Base-by-base conservation (phyloP, 1,140 invertebrate genomes). In the Neuroterus valhalla region DNA sequence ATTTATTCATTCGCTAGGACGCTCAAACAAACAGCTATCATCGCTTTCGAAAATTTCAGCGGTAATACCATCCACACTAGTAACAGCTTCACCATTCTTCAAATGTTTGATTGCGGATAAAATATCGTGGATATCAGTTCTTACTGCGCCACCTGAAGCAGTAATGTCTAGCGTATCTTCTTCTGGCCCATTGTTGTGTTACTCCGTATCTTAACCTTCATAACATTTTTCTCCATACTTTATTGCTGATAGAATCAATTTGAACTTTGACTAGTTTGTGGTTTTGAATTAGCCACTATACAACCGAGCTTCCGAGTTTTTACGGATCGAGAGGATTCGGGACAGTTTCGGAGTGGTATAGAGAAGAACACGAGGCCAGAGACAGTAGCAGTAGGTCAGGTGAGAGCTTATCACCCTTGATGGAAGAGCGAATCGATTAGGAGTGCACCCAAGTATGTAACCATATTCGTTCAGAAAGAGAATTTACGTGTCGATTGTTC, bases 391-490 rank as follows among this genome's bases (percentile, higher is more conserved):
- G 23, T 62, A 62, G 55, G 55, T 62, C 55, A 62, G 26, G 55
- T 23, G 55, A 62, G 23, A 62, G 55, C 55, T 62, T 38, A 62
- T 62, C 55, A 62, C 26, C 31, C 55, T 26, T 62, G 55, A 62
- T 62, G 55, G 23, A 62, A 23, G 55, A 26, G 55, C 55, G 31
- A 62, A 62, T 62, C 55, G 55, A 62, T 62, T 62, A 23, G 55
- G 26, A 62, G 26, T 3, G 21, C 23, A 31, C 15, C 55, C 23
- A 62, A 62, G 26, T 62, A 62, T 62, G 55, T 62, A 62, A 62
- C 55, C 31, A 50, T 19, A 50, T 62, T 62, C 31, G 26, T 62
- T 26, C 23, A 62, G 55, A 62, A 62, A 62, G 21, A 62, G 5
- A 62, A 31, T 62, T 14, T 14, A 62, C 55, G 15, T 31, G 55